These are phyloP conservation scores for Lagopus muta DNA, from an alignment of 2,113 vertebrate species.

Conservation along the genomic window DNA sequence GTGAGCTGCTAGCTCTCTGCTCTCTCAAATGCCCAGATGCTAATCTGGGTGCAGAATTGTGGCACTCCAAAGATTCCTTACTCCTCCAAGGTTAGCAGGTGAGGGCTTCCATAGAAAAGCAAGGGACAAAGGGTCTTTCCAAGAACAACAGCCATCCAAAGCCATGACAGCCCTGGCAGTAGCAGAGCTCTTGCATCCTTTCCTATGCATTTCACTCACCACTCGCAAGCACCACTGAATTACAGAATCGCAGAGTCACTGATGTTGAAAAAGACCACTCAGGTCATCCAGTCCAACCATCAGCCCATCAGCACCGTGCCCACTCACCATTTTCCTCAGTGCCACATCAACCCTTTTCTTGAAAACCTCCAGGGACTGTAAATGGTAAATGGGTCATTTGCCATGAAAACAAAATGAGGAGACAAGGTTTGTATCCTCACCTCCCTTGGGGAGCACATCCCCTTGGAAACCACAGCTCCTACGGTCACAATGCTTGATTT, in stretches of 20 bases:
- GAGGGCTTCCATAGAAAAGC: neutral
- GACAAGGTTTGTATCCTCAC: neutral
- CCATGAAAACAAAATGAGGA: neutral
- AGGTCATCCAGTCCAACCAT: too few species aligned
- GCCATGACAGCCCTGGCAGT: neutral
- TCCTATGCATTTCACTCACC: neutral
- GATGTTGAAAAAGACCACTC: too few species aligned
- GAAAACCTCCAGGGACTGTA: too few species aligned
- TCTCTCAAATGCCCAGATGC: neutral
- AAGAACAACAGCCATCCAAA: neutral
- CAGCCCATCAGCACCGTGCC: too few species aligned
- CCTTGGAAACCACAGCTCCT: neutral
- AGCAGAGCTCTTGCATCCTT: neutral
- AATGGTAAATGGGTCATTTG: neutral
- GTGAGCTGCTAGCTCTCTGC: neutral
- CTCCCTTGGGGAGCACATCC: rapidly evolving
- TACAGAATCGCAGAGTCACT: too few species aligned
- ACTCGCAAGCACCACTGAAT: neutral
- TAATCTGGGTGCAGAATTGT: neutral
- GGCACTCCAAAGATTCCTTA: neutral
- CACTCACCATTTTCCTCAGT: too few species aligned
- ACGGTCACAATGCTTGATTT: neutral
- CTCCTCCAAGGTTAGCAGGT: neutral
- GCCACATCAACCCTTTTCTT: too few species aligned
- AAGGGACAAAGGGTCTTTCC: neutral